Evolutionary conservation across 2,888 invertebrate genomes (phyloP).

Genomic region (Meteorus colon): DNA sequence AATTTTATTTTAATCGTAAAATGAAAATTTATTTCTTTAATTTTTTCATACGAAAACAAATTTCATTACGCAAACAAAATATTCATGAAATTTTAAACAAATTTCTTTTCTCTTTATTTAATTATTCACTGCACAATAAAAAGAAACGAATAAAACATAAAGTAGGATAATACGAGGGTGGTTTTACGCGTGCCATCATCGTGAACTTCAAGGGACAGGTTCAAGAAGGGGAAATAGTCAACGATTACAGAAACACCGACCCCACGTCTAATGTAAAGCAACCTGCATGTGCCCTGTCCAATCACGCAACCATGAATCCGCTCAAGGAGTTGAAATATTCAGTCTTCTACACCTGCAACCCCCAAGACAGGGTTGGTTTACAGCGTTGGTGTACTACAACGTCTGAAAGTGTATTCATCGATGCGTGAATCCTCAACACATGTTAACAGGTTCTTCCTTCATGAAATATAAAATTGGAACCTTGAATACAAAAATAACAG

Average conservation of each 20-base stretch:
- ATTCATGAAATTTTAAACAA: too few relatives aligned
- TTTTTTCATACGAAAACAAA: too few relatives aligned
- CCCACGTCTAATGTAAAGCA: conserved; percentile 43
- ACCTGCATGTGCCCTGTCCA: conserved; percentile 56
- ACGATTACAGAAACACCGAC: conserved; percentile 20
- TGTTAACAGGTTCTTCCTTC: conserved; percentile 49
- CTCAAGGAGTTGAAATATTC: conserved; percentile 49
- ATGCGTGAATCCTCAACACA: conserved; percentile 69
- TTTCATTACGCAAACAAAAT: too few relatives aligned
- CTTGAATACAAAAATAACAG: too few relatives aligned
- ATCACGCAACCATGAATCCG: conserved; percentile 73
- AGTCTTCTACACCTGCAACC: conserved; percentile 67
- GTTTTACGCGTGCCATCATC: conserved; percentile 19
- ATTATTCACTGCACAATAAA: too few relatives aligned
- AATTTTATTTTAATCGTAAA: too few relatives aligned
- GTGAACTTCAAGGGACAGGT: not conserved
- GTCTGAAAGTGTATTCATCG: conserved; percentile 49
- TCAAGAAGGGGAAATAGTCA: not conserved
- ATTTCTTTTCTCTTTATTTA: too few relatives aligned
- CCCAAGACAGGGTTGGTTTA: conserved; percentile 66
- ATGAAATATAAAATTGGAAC: not conserved
- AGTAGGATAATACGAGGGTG: not conserved
- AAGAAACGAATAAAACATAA: conserved; percentile 6
- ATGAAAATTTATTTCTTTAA: too few relatives aligned
- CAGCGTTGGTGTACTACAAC: conserved; percentile 44